These are phyloP conservation scores for Deladenus siricidicola DNA, from an alignment of 2,888 invertebrate genomes.

Conservation along the genomic window DNA sequence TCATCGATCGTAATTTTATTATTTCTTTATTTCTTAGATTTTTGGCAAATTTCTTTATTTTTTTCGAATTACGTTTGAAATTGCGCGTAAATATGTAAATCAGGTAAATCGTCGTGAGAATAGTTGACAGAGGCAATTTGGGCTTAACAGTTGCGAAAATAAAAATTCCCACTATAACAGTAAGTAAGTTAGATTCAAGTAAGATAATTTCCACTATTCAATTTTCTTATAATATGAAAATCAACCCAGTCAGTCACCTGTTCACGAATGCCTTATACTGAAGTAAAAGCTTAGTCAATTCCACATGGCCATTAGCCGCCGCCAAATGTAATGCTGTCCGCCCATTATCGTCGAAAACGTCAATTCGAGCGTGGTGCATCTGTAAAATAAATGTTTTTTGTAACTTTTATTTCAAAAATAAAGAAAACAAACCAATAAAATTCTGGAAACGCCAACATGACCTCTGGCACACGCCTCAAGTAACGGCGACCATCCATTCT, in stretches of 20 bases:
- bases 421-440: slow-evolving; percentile 64
- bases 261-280: slow-evolving; percentile 89
- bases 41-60: too few species aligned
- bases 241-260: neutral
- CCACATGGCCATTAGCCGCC: slow-evolving; percentile 73
- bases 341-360: slow-evolving; percentile 88
- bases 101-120: too few species aligned
- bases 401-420: neutral
- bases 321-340: slow-evolving; percentile 88
- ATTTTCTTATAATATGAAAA: neutral
- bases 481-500: slow-evolving; percentile 81
- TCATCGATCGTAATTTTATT: too few species aligned
- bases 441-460: slow-evolving; percentile 77
- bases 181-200: neutral
- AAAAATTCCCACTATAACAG: too few species aligned
- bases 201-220: neutral
- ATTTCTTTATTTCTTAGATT: too few species aligned
- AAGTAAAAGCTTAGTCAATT: slow-evolving; percentile 65
- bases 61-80: too few species aligned
- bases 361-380: slow-evolving; percentile 87
- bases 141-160: too few species aligned
- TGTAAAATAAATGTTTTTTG: slow-evolving; percentile 7
- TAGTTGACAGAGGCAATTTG: too few species aligned
- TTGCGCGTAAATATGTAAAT: too few species aligned
- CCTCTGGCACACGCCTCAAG: slow-evolving; percentile 90